phyloP scores from a whole-genome alignment of 2,888 invertebrate species.

The Drosophila suboccidentalis region DNA sequence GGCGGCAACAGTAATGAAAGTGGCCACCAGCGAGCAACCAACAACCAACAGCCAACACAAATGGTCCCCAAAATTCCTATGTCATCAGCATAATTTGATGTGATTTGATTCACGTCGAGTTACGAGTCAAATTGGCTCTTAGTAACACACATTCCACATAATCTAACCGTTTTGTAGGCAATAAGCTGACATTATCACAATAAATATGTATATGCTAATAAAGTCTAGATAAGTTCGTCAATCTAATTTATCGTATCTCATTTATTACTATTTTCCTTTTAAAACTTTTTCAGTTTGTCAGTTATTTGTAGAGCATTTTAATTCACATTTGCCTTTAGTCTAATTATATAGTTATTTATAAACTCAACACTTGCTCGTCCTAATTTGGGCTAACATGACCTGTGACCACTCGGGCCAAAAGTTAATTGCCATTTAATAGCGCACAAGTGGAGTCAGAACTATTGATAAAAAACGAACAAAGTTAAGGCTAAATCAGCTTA shows the following conservation, averaged over 20 bases:
- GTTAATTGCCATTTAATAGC: conserved; percentile 51
- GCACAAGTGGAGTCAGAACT: conserved; percentile 11
- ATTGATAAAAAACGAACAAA: conserved; percentile 15
- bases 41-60: conserved; percentile 4
- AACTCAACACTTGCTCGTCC: conserved; percentile 1
- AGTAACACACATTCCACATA: conserved; percentile 30
- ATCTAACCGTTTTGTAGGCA: conserved; percentile 12
- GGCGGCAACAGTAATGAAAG: conserved; percentile 56
- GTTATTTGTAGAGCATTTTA: conserved; percentile 6
- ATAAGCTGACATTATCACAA: conserved; percentile 19
- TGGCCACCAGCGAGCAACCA: conserved; percentile 25
- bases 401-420: background rate
- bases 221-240: conserved; percentile 8
- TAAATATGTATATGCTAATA: conserved; percentile 6
- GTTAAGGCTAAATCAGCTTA: conserved; percentile 7
- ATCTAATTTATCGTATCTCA: background rate
- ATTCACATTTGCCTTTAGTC: background rate
- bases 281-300: background rate
- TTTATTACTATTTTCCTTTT: conserved; percentile 2
- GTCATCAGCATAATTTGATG: conserved; percentile 66
- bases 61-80: conserved; percentile 50
- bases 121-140: conserved; percentile 1
- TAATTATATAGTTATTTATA: conserved; percentile 3
- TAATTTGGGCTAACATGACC: background rate
- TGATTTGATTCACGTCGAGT: conserved; percentile 58